Conservation (phyloP, 2,797 vertebrate species). For the Notamacropus eugenii region DNA sequence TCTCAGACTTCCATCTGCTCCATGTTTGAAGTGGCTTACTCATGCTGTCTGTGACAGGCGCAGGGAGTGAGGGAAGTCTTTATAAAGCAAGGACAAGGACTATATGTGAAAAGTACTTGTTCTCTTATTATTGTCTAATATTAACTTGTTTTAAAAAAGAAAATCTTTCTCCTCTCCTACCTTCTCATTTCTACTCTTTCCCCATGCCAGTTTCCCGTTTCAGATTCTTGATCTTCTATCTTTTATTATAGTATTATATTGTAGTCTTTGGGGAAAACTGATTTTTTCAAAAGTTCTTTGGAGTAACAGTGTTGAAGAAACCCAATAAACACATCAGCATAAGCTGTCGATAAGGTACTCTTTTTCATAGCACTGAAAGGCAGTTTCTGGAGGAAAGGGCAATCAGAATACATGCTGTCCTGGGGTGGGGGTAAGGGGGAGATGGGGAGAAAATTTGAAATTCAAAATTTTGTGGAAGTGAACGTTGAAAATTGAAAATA, state of each 20-base stretch:
- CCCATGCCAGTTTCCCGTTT: neutral
- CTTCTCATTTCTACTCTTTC: neutral
- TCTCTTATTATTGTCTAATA: neutral
- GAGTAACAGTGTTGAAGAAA: conserved; percentile 30
- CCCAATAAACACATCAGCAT: neutral
- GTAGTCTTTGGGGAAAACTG: neutral
- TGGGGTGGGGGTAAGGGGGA: too few species aligned
- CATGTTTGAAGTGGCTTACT: neutral
- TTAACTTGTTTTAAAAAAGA: neutral
- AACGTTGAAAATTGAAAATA: too few species aligned
- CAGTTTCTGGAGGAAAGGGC: too few species aligned
- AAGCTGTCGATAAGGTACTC: neutral
- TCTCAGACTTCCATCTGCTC: conserved; percentile 65
- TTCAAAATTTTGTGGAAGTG: too few species aligned
- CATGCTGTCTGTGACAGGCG: neutral
- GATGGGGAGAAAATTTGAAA: too few species aligned
- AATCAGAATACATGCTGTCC: too few species aligned
- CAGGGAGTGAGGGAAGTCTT: neutral
- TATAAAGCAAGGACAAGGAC: neutral
- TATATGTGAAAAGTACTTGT: neutral
- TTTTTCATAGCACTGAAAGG: neutral
- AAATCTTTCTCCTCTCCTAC: neutral
- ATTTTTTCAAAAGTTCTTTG: conserved; percentile 1
- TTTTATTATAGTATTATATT: neutral
- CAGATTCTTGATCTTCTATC: neutral